Percentiles rank a stretch among this genome's conserved stretches.
phyloP scores from a whole-genome alignment of 2,113 vertebrate genomes.

The Eptesicus fuscus region DNA sequence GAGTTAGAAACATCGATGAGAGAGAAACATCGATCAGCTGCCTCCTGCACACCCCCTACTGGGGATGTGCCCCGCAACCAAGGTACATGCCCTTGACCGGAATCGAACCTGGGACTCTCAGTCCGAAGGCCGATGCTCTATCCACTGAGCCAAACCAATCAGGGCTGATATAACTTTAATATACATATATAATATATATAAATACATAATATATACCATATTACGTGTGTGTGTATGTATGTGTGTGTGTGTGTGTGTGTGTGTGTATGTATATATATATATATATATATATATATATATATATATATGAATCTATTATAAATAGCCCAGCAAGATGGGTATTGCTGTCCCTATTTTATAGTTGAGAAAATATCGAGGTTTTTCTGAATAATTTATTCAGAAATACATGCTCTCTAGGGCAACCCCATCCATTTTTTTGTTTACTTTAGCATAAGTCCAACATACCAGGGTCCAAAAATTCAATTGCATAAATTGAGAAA shows the following conservation, averaged over 20 bases:
- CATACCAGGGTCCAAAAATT: neutral
- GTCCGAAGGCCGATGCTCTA: too few species aligned
- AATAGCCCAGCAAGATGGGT: neutral
- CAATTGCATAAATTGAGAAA: neutral
- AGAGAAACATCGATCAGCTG: too few species aligned
- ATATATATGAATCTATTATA: neutral
- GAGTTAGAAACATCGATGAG: too few species aligned
- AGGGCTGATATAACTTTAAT: neutral
- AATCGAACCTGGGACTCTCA: too few species aligned
- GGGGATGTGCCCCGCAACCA: too few species aligned
- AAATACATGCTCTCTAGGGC: neutral
- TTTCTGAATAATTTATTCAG: conserved; percentile 19
- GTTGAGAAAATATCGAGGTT: neutral
- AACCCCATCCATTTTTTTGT: conserved; percentile 12
- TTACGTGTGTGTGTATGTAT: neutral
- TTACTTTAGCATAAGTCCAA: neutral
- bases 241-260: too few species aligned
- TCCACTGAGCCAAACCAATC: too few species aligned
- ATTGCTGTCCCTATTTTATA: neutral
- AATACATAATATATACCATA: neutral
- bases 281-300: too few species aligned
- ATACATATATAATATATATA: neutral
- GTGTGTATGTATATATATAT: too few species aligned
- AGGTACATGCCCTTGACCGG: too few species aligned
- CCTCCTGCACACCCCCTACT: too few species aligned